These are phyloP conservation scores for Mobula birostris DNA, from an alignment of 2,113 vertebrate genomes.

Conservation along the genomic window DNA sequence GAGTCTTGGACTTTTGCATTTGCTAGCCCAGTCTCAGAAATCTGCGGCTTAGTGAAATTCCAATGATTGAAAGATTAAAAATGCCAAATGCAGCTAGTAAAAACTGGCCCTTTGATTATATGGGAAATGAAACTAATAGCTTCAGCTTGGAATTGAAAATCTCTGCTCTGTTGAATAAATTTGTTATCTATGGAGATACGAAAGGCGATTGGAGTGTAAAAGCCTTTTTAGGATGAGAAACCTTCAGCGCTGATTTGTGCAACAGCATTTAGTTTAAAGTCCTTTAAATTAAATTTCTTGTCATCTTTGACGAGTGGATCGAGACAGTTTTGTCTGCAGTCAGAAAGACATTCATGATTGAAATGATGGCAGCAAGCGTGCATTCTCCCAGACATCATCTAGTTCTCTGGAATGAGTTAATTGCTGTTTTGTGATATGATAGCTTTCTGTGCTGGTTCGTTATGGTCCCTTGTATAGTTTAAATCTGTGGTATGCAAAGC, in stretches of 20 bases:
- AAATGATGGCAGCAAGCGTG: neutral
- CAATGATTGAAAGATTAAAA: too few species aligned
- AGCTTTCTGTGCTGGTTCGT: neutral
- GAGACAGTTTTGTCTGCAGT: neutral
- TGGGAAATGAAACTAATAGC: neutral
- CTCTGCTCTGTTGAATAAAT: neutral
- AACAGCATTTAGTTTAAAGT: neutral
- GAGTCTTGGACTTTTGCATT: too few species aligned
- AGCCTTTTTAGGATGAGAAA: neutral
- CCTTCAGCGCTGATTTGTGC: neutral
- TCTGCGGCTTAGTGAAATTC: too few species aligned
- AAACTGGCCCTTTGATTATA: neutral
- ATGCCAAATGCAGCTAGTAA: too few species aligned
- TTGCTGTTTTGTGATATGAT: neutral
- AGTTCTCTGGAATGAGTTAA: neutral
- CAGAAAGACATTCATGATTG: neutral
- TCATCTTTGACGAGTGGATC: neutral
- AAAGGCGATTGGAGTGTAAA: neutral
- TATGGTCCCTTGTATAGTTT: neutral
- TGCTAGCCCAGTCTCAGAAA: too few species aligned
- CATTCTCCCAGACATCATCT: neutral
- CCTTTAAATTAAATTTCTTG: neutral
- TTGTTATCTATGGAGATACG: neutral
- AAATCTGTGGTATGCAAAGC: neutral
- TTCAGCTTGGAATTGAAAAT: neutral